Evolutionary conservation across 1,140 invertebrate species (phyloP).

Genomic region (Dryas iulia): DNA sequence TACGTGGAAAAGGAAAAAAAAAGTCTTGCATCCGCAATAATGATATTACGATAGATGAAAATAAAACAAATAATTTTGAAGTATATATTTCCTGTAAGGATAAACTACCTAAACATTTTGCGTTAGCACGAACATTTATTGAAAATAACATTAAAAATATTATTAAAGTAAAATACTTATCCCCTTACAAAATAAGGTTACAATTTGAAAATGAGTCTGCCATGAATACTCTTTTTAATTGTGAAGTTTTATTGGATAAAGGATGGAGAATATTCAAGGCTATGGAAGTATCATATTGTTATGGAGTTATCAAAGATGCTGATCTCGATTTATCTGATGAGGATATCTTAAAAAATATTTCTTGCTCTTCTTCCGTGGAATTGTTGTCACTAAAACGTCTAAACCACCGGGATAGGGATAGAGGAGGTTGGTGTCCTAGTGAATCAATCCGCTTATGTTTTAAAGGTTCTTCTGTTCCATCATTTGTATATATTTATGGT

Average conservation of each 20-base stretch:
- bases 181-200: constrained; percentile 23
- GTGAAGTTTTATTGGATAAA: constrained; percentile 15
- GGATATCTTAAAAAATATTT: constrained; percentile 12
- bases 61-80: neutral
- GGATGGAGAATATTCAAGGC: constrained; percentile 27
- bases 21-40: too few relatives aligned
- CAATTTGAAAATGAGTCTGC: neutral
- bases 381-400: constrained; percentile 16
- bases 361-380: neutral
- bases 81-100: constrained; percentile 21
- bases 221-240: constrained; percentile 3
- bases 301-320: constrained; percentile 22
- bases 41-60: too few relatives aligned
- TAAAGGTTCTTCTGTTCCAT: constrained; percentile 19
- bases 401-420: neutral
- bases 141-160: constrained; percentile 23
- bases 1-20: too few relatives aligned
- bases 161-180: constrained; percentile 23
- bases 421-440: constrained; percentile 17
- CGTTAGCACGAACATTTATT: constrained; percentile 26
- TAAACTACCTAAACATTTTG: constrained; percentile 34
- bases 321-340: constrained; percentile 22
- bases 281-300: constrained; percentile 19
- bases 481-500: constrained; percentile 13
- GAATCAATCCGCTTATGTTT: constrained; percentile 28